phyloP scores from a whole-genome alignment of 2,888 invertebrate genomes.

The Matsumyia berberina region DNA sequence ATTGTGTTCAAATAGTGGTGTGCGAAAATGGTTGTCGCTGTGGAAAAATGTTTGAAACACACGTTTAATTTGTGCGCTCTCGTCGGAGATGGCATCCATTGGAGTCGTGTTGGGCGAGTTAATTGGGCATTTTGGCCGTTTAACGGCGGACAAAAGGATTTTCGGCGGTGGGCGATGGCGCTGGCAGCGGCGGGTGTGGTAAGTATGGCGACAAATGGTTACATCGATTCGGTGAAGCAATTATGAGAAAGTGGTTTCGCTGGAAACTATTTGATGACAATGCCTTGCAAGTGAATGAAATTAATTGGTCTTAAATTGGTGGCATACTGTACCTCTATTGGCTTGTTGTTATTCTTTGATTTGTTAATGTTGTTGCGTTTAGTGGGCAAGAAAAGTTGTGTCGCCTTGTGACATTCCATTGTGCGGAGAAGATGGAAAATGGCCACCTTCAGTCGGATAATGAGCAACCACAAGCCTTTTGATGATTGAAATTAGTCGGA shows the following conservation, averaged over 20 bases:
- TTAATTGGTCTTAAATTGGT: conserved; percentile 3
- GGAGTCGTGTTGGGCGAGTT: conserved; percentile 30
- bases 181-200: background rate
- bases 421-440: background rate
- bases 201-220: conserved; percentile 16
- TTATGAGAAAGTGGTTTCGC: conserved; percentile 33
- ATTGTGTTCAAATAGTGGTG: background rate
- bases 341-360: background rate
- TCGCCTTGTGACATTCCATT: background rate
- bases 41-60: conserved; percentile 14
- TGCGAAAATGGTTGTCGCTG: conserved; percentile 31
- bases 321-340: background rate
- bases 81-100: conserved; percentile 20
- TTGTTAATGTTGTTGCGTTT: conserved; percentile 10
- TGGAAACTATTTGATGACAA: background rate
- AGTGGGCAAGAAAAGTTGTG: background rate
- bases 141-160: conserved; percentile 21
- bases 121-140: conserved; percentile 5
- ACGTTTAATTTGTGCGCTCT: conserved; percentile 27
- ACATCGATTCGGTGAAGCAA: conserved; percentile 7
- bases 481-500: background rate
- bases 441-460: background rate
- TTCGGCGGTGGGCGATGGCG: background rate
- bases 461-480: background rate
- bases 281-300: background rate